Evolutionary conservation across 2,888 invertebrate genomes (phyloP).

Genomic region (Tolmerus cingulatus): DNA sequence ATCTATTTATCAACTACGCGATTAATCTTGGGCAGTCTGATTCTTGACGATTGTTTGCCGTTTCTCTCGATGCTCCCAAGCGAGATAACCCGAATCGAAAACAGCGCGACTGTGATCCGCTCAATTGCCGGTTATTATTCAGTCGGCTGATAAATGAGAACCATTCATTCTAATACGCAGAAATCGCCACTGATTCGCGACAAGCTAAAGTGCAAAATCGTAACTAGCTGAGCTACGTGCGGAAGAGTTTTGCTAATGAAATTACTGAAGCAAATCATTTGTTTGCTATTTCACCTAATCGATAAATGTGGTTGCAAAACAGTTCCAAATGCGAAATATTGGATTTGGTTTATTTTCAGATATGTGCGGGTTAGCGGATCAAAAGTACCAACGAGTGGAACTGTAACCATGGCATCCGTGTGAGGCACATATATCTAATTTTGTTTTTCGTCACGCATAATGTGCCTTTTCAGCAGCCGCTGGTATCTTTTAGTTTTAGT

Average conservation of each 20-base stretch:
- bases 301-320: not conserved
- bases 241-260: not conserved
- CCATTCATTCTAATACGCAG: not conserved
- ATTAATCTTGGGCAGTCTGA: not conserved
- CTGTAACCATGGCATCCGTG: not conserved
- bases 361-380: not conserved
- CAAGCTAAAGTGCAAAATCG: not conserved
- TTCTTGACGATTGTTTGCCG: not conserved
- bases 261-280: not conserved
- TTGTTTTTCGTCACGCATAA: not conserved
- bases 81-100: not conserved
- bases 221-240: not conserved
- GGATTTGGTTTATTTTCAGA: not conserved
- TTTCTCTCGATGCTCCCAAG: not conserved
- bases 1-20: not conserved
- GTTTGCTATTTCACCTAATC: not conserved
- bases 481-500: not conserved
- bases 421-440: not conserved
- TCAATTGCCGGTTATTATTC: constrained; percentile 19
- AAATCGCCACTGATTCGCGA: not conserved
- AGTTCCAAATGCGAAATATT: not conserved
- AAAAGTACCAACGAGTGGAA: not conserved
- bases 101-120: not conserved
- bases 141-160: not conserved
- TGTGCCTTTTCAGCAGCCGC: not conserved